These are phyloP conservation scores for Parauchenoglanis punctatus DNA, from an alignment of 2,797 vertebrate genomes.

Conservation along the genomic window DNA sequence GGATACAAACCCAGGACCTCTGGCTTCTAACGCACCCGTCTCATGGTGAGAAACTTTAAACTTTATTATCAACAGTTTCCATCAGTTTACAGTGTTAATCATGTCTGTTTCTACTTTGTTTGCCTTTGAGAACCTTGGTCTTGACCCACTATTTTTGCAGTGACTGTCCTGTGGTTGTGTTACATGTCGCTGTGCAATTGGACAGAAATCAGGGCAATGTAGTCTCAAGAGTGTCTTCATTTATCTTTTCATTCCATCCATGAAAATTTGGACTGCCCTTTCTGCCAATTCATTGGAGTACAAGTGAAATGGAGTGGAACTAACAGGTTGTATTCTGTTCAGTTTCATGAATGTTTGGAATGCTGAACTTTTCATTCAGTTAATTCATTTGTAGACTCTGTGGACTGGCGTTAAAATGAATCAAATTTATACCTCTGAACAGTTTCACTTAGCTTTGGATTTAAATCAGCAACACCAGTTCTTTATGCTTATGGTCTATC, in stretches of 20 bases:
- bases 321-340: conserved; percentile 8
- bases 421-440: neutral
- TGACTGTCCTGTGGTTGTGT: neutral
- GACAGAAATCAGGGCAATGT: neutral
- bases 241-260: neutral
- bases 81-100: neutral
- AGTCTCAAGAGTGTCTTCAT: neutral
- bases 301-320: conserved; percentile 5
- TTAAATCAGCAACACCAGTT: neutral
- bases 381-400: neutral
- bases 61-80: neutral
- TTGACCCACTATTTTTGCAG: neutral
- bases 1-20: too few relatives aligned
- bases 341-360: neutral
- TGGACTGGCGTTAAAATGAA: neutral
- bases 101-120: neutral
- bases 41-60: neutral
- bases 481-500: neutral
- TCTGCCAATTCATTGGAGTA: neutral
- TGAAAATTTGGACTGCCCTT: neutral
- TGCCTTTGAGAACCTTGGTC: neutral
- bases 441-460: neutral
- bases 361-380: neutral
- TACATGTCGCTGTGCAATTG: neutral
- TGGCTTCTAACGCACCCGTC: too few relatives aligned